A percentile compares a stretch with the other conserved stretches of the same genome.
phyloP scores from a whole-genome alignment of 2,797 vertebrate species.

The Sciurus carolinensis region DNA sequence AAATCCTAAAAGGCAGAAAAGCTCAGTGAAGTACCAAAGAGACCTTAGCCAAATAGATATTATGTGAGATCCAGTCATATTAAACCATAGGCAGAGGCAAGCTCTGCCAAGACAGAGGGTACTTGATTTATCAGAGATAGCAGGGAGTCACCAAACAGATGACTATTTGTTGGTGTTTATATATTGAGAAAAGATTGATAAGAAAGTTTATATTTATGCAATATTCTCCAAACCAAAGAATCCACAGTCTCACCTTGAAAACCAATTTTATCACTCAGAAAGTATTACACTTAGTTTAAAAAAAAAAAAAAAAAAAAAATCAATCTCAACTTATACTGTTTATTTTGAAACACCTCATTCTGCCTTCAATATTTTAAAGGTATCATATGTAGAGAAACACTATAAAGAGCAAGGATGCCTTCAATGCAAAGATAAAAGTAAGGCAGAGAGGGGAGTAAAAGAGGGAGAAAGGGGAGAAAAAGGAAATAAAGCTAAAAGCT shows the following conservation, averaged over 20 bases:
- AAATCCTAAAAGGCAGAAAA: background rate
- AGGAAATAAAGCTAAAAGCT: background rate
- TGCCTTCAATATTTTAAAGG: slow-evolving; percentile 25
- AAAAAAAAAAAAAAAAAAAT: background rate
- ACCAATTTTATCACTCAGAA: background rate
- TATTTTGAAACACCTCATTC: background rate
- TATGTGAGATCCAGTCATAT: background rate
- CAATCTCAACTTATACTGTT: background rate
- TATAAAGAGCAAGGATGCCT: slow-evolving; percentile 21
- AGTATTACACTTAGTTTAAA: background rate
- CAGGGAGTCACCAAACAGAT: background rate
- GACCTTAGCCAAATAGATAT: background rate
- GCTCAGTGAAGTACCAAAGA: background rate
- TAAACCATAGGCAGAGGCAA: background rate
- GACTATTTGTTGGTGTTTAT: background rate
- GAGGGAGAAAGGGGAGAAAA: background rate
- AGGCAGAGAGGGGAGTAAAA: no score
- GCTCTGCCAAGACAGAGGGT: background rate
- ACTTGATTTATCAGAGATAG: background rate
- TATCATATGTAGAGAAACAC: background rate
- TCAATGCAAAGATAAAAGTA: slow-evolving; percentile 6
- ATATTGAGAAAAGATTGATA: background rate
- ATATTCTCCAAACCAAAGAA: background rate
- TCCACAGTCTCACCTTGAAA: background rate
- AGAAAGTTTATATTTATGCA: background rate